Evolutionary conservation across 2,113 vertebrate genomes (phyloP).

Genomic region (Vimba vimba): DNA sequence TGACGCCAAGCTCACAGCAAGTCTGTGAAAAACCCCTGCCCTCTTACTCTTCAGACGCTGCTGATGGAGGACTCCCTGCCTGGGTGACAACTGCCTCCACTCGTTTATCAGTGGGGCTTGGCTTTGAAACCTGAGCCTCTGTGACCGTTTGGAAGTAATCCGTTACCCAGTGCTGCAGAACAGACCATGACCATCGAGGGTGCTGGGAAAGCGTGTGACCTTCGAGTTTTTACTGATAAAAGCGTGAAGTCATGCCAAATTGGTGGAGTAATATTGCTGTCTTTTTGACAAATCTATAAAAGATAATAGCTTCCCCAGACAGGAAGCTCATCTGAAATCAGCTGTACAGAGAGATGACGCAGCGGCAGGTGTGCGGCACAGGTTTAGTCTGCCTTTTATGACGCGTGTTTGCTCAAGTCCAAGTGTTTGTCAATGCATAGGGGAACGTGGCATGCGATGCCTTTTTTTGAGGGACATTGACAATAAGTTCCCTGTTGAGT

Average conservation of each 20-base stretch:
- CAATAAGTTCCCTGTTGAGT: neutral
- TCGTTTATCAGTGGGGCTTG: conserved; percentile 58
- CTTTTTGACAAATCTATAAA: conserved; percentile 39
- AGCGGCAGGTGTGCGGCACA: conserved; percentile 52
- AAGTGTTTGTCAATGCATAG: conserved; percentile 22
- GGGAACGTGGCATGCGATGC: conserved; percentile 1
- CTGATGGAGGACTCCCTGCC: conserved; percentile 60
- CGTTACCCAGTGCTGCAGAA: conserved; percentile 52
- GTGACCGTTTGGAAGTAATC: conserved; percentile 58
- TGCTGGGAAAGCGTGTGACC: conserved; percentile 46
- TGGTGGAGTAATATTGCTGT: conserved; percentile 32
- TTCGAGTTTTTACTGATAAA: conserved; percentile 35
- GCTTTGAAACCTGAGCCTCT: conserved; percentile 61
- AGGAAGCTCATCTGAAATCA: conserved; percentile 42
- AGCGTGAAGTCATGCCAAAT: conserved; percentile 37
- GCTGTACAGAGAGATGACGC: conserved; percentile 37
- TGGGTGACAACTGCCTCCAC: conserved; percentile 60
- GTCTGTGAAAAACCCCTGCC: conserved; percentile 40
- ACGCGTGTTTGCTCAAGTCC: conserved; percentile 45
- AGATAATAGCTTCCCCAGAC: conserved; percentile 17
- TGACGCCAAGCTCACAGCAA: conserved; percentile 54
- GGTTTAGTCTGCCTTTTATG: conserved; percentile 17
- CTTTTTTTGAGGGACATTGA: neutral
- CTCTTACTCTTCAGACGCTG: conserved; percentile 52
- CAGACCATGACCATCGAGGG: conserved; percentile 50